Base-by-base conservation (phyloP, 2,888 invertebrate genomes). In the Punctoribates punctum region DNA sequence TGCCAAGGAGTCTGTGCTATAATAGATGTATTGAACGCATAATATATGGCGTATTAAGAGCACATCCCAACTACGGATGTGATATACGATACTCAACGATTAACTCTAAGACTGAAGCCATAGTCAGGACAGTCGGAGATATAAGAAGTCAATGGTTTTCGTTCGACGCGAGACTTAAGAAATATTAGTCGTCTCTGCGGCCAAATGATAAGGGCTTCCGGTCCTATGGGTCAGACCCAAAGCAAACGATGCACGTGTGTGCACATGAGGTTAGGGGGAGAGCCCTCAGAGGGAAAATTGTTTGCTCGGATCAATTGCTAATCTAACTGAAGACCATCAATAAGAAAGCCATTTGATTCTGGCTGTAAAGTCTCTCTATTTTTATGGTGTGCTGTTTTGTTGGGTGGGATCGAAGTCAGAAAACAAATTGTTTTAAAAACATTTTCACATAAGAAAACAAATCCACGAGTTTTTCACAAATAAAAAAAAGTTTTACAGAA, bases 1-100 rank as follows among this genome's bases (percentile, higher is more conserved):
- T 48, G 34, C 8, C 34, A 34, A 34, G 34, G 34, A 34, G 34
- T 34, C 34, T 34, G 34, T 34, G 34, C 34, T 34, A 34, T 34
- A 34, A 34, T 34, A 5, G 34, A 34, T 34, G 34, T 34, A 34
- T 8, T 34, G 34, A 8, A 34, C 4, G 11, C 13, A 48, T 13
- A 48, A 48, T 42, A 42, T n/a, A n/a, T 34, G 3, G 34, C 8
- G 8, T 34, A 48, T 48, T 48, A 17, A 13, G 15, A 48, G 48
- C n/a, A 17, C 48, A 48, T 48, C 48, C 48, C 48, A 48, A 48
- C 48, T 48, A 48, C 48, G 48, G 48, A 48, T 48, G 48, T 48
- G 48, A 48, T 48, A 48, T 17, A 13, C 48, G 48, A 48, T 48
- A 48, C 48, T 13, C n/a, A 48, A 6, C 48, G 48, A 13, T 48